Evolutionary conservation across 1,140 invertebrate genomes (phyloP).

Genomic region (Magallana gigas): DNA sequence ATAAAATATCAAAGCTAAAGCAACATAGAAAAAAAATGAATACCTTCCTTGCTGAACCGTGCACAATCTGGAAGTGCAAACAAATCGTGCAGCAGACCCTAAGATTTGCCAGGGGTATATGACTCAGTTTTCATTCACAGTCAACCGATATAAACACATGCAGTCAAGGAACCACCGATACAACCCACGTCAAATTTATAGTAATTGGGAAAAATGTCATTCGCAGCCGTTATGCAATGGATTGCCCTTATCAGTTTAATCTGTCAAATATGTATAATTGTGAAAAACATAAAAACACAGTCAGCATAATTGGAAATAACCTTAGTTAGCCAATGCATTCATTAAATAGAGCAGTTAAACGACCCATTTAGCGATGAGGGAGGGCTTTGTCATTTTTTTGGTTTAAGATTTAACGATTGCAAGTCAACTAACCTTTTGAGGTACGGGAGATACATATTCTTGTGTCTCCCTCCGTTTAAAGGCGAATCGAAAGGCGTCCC

Average conservation of each 20-base stretch:
- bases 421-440: background rate
- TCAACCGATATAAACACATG: background rate
- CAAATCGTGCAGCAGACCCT: background rate
- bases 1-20: background rate
- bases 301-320: background rate
- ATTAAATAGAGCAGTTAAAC: background rate
- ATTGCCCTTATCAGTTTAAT: background rate
- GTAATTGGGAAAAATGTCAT: background rate
- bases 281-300: background rate
- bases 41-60: background rate
- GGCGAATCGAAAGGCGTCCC: constrained; percentile 4
- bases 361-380: background rate
- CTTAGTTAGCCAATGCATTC: background rate
- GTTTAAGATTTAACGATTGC: too few species aligned
- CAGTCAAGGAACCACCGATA: background rate
- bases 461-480: background rate
- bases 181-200: background rate
- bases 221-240: background rate
- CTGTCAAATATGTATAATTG: background rate
- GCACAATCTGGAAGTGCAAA: background rate
- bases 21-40: background rate
- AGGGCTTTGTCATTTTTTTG: background rate
- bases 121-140: constrained; percentile 8
- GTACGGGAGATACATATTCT: background rate
- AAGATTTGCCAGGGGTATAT: background rate